phyloP scores from a whole-genome alignment of 1,140 invertebrate genomes.

The Drosophila triauraria region DNA sequence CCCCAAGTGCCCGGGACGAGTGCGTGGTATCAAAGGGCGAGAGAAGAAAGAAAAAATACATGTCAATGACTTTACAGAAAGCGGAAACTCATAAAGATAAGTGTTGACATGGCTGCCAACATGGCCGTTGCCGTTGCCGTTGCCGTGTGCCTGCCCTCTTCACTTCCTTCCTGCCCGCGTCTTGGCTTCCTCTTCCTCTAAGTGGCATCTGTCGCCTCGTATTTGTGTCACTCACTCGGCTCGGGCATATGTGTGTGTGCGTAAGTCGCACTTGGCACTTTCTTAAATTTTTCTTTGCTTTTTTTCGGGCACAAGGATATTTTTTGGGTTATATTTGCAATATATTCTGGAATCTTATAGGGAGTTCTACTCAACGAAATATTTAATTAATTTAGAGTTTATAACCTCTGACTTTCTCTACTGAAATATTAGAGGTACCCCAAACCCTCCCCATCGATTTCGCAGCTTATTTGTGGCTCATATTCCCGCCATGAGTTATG shows the following conservation, averaged over 20 bases:
- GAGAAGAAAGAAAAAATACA: conserved; percentile 62
- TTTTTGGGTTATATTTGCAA: conserved; percentile 2
- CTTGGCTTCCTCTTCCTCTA: conserved; percentile 54
- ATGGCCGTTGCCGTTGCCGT: conserved; percentile 45
- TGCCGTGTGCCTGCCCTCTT: not conserved
- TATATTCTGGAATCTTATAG: not conserved
- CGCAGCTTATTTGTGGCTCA: conserved; percentile 20
- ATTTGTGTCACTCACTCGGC: conserved; percentile 72
- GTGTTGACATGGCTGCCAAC: conserved; percentile 82
- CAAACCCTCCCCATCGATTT: not conserved
- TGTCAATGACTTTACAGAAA: conserved; percentile 85
- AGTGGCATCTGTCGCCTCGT: conserved; percentile 77
- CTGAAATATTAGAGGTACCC: not conserved
- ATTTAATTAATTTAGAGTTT: not conserved
- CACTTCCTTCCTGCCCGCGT: conserved; percentile 6
- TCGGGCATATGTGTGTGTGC: conserved; percentile 30
- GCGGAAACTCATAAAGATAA: conserved; percentile 85
- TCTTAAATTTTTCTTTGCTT: conserved; percentile 28
- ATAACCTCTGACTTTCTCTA: not conserved
- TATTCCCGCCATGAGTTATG: conserved; percentile 36
- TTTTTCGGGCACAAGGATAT: not conserved
- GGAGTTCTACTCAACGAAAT: not conserved
- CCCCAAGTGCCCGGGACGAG: not conserved
- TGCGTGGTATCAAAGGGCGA: conserved; percentile 28
- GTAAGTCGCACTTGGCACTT: conserved; percentile 49